Evolutionary conservation across 1,140 invertebrate species (phyloP).

Genomic region (Papilio helenus): DNA sequence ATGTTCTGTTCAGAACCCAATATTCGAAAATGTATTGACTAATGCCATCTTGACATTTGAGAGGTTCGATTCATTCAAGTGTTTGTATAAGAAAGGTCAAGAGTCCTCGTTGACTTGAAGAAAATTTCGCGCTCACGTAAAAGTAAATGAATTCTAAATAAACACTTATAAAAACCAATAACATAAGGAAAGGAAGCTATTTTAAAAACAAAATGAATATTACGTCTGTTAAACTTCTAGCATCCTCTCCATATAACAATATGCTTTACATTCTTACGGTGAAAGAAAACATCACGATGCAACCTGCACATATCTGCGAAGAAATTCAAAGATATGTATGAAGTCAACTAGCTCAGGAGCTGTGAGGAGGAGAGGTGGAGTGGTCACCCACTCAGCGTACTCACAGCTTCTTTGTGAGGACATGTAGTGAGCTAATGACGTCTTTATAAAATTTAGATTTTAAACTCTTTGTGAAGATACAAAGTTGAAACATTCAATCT

Average conservation of each 20-base stretch:
- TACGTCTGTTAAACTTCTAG: too few species aligned
- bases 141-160: neutral
- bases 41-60: constrained; percentile 15
- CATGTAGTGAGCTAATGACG: too few species aligned
- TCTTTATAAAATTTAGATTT: neutral
- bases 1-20: constrained; percentile 7
- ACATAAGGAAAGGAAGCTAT: neutral
- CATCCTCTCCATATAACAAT: too few species aligned
- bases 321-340: too few species aligned
- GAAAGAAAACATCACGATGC: too few species aligned
- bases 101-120: neutral
- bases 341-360: too few species aligned
- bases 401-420: too few species aligned
- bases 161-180: neutral
- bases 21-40: constrained; percentile 14
- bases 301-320: too few species aligned
- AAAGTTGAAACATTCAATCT: neutral
- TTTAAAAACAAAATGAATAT: too few species aligned
- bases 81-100: constrained; percentile 18
- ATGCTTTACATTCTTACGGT: too few species aligned
- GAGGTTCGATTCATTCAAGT: constrained; percentile 5
- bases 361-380: too few species aligned
- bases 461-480: neutral
- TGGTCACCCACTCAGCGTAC: too few species aligned
- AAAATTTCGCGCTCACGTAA: constrained; percentile 9